Conservation (phyloP, 2,888 invertebrate genomes). For the Belgica antarctica region DNA sequence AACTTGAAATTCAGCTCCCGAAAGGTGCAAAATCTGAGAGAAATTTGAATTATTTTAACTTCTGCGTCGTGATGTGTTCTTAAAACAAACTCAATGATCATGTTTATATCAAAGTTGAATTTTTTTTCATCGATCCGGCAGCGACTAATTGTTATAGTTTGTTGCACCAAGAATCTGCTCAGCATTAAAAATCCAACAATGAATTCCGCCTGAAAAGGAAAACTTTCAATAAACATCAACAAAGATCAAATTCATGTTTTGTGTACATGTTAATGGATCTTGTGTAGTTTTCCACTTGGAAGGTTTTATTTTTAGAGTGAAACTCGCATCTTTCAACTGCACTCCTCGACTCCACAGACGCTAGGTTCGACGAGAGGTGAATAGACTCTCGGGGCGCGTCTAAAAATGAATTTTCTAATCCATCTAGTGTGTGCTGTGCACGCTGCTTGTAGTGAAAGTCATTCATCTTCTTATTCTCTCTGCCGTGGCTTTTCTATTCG, state of each 20-base stretch:
- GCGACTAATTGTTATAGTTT: not conserved
- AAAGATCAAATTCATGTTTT: constrained; percentile 20
- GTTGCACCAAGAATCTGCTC: not conserved
- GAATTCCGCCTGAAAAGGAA: not conserved
- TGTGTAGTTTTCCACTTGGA: not conserved
- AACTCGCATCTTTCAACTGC: not conserved
- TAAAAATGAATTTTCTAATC: constrained; percentile 9
- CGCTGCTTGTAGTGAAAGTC: not conserved
- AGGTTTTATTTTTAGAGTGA: not conserved
- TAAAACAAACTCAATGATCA: constrained; percentile 36
- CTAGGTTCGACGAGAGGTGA: not conserved
- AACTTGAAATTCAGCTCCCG: not conserved
- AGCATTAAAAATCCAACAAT: too few relatives aligned
- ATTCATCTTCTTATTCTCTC: too few relatives aligned
- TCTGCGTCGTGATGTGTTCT: not conserved
- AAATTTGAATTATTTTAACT: constrained; percentile 17
- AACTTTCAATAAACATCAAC: constrained; percentile 11
- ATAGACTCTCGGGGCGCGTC: not conserved
- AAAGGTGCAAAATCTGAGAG: not conserved
- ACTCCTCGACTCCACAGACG: constrained; percentile 6
- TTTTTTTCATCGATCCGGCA: not conserved
- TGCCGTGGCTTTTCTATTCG: not conserved
- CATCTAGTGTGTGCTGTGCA: not conserved
- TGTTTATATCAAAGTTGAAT: constrained; percentile 17
- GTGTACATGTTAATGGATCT: constrained; percentile 10